Evolutionary conservation across 2,888 invertebrate species (phyloP).

Genomic region (Axea sp.): DNA sequence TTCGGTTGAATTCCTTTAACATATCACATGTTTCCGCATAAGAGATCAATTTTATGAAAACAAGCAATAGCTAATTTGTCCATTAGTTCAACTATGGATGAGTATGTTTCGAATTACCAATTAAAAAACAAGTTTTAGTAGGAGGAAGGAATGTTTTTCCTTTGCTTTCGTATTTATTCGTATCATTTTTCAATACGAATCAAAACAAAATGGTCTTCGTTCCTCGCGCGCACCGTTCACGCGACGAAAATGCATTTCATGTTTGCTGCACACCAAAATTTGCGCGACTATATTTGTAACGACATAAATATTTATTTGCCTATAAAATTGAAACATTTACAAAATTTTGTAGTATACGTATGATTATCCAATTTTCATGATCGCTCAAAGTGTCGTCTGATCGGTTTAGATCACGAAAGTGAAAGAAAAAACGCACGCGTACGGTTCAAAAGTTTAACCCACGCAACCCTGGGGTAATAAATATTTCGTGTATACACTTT

Average conservation of each 20-base stretch:
- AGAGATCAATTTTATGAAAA: too few species aligned
- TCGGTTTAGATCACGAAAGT: not conserved
- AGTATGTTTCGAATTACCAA: too few species aligned
- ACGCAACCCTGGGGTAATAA: slow-evolving; percentile 38
- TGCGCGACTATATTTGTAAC: slow-evolving; percentile 56
- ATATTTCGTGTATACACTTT: slow-evolving; percentile 58
- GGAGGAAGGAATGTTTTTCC: too few species aligned
- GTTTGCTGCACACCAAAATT: slow-evolving; percentile 57
- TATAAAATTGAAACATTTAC: slow-evolving; percentile 59
- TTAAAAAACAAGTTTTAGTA: too few species aligned
- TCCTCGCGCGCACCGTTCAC: slow-evolving; percentile 17
- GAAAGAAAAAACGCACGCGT: not conserved
- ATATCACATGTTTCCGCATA: too few species aligned
- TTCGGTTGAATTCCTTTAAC: too few species aligned
- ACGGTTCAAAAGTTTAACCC: slow-evolving; percentile 19
- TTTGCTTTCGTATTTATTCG: too few species aligned
- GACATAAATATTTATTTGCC: slow-evolving; percentile 54
- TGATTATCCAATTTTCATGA: slow-evolving; percentile 54
- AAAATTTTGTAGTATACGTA: slow-evolving; percentile 49
- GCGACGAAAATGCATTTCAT: slow-evolving; percentile 47
- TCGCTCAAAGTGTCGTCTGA: slow-evolving; percentile 32
- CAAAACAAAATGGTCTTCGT: slow-evolving; percentile 11
- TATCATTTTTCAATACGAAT: too few species aligned
- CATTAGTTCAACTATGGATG: too few species aligned
- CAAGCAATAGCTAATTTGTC: too few species aligned